phyloP scores from a whole-genome alignment of 2,113 vertebrate species.

The Candoia aspera region DNA sequence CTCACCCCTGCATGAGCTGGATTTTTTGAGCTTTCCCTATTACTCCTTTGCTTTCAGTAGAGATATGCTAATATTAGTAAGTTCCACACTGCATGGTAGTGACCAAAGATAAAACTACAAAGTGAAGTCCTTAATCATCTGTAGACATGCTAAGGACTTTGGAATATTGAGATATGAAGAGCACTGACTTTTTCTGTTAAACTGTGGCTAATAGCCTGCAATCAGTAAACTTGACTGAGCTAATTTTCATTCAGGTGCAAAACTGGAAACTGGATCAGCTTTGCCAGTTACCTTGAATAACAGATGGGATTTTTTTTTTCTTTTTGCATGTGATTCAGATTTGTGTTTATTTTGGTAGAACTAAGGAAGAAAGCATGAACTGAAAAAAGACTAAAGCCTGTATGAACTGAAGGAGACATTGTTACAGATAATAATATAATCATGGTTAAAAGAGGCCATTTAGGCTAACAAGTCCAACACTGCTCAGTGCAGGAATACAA shows the following conservation, averaged over 20 bases:
- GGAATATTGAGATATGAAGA: background rate
- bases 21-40: background rate
- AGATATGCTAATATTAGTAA: background rate
- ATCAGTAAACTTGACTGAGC: background rate
- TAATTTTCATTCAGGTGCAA: slow-evolving; percentile 1
- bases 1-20: background rate
- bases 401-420: background rate
- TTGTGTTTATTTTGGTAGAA: background rate
- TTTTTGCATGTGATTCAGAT: background rate
- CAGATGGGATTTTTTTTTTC: background rate
- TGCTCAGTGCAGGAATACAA: background rate
- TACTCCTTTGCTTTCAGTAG: background rate
- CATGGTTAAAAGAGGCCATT: background rate
- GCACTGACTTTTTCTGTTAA: background rate
- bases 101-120: slow-evolving; percentile 11
- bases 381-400: background rate
- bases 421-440: background rate
- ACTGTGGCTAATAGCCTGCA: background rate
- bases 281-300: background rate
- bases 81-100: background rate
- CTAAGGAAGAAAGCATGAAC: background rate
- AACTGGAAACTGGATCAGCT: background rate
- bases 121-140: background rate
- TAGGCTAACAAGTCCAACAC: background rate
- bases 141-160: background rate